Conservation (phyloP, 1,140 invertebrate genomes). For the Drosophila hydei region DNA sequence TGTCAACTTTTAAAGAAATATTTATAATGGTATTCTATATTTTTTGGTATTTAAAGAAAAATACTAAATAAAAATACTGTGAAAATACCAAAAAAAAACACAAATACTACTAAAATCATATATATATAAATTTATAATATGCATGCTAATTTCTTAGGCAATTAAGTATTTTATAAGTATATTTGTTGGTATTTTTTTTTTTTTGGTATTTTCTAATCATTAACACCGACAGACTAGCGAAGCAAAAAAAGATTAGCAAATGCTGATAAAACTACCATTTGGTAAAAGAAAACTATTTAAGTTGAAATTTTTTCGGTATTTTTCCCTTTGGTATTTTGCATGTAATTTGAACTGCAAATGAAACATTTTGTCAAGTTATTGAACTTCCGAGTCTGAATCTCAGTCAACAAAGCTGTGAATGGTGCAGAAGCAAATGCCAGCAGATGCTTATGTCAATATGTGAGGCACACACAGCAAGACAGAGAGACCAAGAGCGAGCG, state of each 20-base stretch:
- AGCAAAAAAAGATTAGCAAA: too few species aligned
- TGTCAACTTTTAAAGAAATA: not conserved
- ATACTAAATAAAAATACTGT: not conserved
- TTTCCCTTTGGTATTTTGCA: conserved; percentile 8
- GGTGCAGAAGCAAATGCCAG: conserved; percentile 25
- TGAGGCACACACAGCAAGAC: not conserved
- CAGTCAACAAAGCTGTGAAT: conserved; percentile 32
- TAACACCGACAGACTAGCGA: not conserved
- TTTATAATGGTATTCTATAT: too few species aligned
- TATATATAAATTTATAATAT: not conserved
- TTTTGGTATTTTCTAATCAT: too few species aligned
- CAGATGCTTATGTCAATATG: conserved; percentile 44
- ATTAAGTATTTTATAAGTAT: not conserved
- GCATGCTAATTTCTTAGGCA: not conserved
- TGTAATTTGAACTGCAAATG: conserved; percentile 10
- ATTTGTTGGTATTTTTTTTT: not conserved
- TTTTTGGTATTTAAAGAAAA: too few species aligned
- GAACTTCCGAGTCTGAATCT: conserved; percentile 22
- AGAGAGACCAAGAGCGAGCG: not conserved
- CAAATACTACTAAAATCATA: not conserved
- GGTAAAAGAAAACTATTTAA: not conserved
- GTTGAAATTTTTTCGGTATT: not conserved
- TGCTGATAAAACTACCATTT: not conserved
- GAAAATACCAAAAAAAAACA: conserved; percentile 11
- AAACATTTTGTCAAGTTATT: conserved; percentile 36